Conservation (phyloP, 2,113 vertebrate genomes). For the Mormyrus lacerda region DNA sequence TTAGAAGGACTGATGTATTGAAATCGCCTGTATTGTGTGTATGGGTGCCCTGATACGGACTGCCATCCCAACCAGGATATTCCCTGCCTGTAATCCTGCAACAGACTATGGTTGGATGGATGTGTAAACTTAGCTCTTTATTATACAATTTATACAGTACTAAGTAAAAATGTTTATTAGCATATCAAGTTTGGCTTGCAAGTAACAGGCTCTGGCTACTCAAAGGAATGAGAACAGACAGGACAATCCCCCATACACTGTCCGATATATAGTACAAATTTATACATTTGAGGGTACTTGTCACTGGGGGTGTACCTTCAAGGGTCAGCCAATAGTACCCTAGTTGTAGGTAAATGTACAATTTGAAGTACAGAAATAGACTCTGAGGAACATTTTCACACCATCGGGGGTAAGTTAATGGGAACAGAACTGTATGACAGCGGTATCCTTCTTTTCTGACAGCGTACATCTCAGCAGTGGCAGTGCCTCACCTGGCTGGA, state of each 20-base stretch:
- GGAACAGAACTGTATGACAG: neutral
- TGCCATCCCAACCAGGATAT: neutral
- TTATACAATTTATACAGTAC: neutral
- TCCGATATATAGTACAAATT: neutral
- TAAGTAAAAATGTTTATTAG: neutral
- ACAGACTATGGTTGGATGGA: neutral
- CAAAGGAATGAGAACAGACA: neutral
- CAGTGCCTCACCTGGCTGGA: constrained; percentile 83
- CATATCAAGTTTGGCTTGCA: neutral
- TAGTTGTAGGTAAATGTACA: neutral
- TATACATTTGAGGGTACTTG: neutral
- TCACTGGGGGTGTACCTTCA: neutral
- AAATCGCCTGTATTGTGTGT: neutral
- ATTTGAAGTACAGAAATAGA: neutral
- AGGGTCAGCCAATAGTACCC: neutral
- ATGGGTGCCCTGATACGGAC: neutral
- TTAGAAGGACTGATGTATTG: neutral
- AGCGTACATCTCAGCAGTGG: neutral
- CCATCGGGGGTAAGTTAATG: neutral
- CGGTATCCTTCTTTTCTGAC: neutral
- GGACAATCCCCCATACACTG: neutral
- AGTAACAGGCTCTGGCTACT: neutral
- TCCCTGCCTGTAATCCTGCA: neutral
- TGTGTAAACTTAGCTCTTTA: neutral
- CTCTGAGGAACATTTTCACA: neutral